A percentile compares a stretch with the other conserved stretches of the same genome.
These are phyloP conservation scores for Agrilus cyanescens DNA, from an alignment of 2,888 invertebrate species.

Conservation along the genomic window DNA sequence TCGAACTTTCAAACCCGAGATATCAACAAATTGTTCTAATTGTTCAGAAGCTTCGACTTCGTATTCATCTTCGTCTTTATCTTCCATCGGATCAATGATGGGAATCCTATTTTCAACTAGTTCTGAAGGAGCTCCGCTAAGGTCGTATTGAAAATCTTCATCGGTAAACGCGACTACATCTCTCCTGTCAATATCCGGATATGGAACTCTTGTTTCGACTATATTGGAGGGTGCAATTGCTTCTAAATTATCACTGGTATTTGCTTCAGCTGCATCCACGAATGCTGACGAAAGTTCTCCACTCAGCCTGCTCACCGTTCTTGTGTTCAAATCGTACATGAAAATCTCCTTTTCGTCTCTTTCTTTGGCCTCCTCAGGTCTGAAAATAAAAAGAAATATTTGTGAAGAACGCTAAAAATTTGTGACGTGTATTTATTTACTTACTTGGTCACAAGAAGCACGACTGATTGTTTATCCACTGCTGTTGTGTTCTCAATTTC, in stretches of 20 bases:
- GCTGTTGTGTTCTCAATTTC: conserved; percentile 64
- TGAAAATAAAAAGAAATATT: background rate
- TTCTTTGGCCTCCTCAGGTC: conserved; percentile 1
- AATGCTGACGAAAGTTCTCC: conserved; percentile 77
- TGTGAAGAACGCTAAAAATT: background rate
- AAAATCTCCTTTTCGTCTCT: conserved; percentile 62
- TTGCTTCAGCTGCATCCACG: conserved; percentile 78
- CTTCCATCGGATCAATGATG: conserved; percentile 20
- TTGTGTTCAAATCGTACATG: conserved; percentile 71
- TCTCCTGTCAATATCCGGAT: conserved; percentile 11
- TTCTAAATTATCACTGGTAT: conserved; percentile 38
- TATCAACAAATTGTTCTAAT: conserved; percentile 24
- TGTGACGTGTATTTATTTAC: conserved; percentile 23
- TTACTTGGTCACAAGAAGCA: conserved; percentile 73
- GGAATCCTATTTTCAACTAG: conserved; percentile 22
- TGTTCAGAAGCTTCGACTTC: conserved; percentile 24
- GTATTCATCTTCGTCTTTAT: conserved; percentile 14
- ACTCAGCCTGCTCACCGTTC: conserved; percentile 62
- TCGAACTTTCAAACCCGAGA: conserved; percentile 17
- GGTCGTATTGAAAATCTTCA: conserved; percentile 13
- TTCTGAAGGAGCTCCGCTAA: conserved; percentile 22
- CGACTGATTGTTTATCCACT: conserved; percentile 66
- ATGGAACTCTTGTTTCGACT: conserved; percentile 25
- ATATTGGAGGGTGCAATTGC: conserved; percentile 24
- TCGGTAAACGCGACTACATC: conserved; percentile 3